A percentile compares a stretch with the other conserved stretches of the same genome.
These are phyloP conservation scores for Hydrolagus affinis DNA, from an alignment of 2,113 vertebrate genomes.

Conservation along the genomic window DNA sequence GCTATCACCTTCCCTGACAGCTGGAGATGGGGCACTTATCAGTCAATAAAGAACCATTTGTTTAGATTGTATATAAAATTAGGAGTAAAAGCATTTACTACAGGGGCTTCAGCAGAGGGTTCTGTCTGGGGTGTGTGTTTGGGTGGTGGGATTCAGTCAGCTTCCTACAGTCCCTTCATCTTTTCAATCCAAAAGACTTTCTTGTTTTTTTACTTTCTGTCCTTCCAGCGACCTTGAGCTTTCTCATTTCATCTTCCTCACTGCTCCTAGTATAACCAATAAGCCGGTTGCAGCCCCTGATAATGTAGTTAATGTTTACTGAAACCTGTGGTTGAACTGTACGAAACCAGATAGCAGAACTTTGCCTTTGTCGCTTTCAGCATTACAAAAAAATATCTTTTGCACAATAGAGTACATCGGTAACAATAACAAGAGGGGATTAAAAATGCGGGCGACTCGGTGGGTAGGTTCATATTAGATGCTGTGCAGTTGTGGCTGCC, in stretches of 20 bases:
- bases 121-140: not conserved
- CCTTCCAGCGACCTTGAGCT: slow-evolving; percentile 61
- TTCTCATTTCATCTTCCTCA: slow-evolving; percentile 57
- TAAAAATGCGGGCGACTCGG: not conserved
- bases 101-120: not conserved
- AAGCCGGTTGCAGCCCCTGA: slow-evolving; percentile 57
- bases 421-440: not conserved
- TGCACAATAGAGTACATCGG: not conserved
- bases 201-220: slow-evolving; percentile 33
- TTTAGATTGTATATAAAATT: not conserved
- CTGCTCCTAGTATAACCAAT: slow-evolving; percentile 58
- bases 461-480: no score
- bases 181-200: no score
- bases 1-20: not conserved
- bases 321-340: slow-evolving; percentile 69
- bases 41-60: not conserved
- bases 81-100: not conserved
- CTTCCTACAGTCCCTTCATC: not conserved
- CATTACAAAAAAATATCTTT: not conserved
- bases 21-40: not conserved
- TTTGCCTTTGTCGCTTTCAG: slow-evolving; percentile 57
- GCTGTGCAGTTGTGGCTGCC: not conserved
- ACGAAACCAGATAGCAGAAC: slow-evolving; percentile 53
- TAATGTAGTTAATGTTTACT: slow-evolving; percentile 81
- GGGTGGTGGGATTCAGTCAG: not conserved